Percentiles rank a stretch among this genome's conserved stretches.
Conservation (phyloP, 2,113 vertebrate species). For the Cairina moschata region DNA sequence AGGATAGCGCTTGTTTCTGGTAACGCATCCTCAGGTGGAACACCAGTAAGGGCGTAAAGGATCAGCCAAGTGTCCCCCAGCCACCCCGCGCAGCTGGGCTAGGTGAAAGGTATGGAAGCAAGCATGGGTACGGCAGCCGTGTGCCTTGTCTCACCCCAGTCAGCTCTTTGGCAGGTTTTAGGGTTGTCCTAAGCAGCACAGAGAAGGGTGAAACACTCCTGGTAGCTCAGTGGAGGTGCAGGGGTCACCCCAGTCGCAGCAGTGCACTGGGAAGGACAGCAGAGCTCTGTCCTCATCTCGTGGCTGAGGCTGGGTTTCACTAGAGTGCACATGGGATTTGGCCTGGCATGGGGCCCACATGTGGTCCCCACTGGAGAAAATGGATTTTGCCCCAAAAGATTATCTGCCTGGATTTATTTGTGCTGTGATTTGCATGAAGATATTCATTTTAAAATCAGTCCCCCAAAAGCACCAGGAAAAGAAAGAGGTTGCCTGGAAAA, state of each 20-base stretch:
- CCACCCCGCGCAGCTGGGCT: background rate
- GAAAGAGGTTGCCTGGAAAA: conserved; percentile 9
- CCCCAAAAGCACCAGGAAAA: conserved; percentile 26
- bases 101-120: background rate
- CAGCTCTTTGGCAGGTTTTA: background rate
- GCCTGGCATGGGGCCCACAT: background rate
- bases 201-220: background rate
- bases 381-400: conserved; percentile 33
- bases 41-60: background rate
- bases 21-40: background rate
- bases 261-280: background rate
- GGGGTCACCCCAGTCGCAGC: background rate
- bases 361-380: conserved; percentile 4
- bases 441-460: background rate
- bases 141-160: background rate
- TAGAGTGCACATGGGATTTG: background rate
- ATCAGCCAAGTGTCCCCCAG: background rate
- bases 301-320: background rate
- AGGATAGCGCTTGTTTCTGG: background rate
- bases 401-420: conserved; percentile 50
- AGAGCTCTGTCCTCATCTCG: background rate
- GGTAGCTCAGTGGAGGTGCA: fast-evolving
- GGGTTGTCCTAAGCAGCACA: background rate
- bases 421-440: conserved; percentile 41
- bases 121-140: background rate